Conservation (phyloP, 2,797 vertebrate genomes). For the Myotis planiceps region DNA sequence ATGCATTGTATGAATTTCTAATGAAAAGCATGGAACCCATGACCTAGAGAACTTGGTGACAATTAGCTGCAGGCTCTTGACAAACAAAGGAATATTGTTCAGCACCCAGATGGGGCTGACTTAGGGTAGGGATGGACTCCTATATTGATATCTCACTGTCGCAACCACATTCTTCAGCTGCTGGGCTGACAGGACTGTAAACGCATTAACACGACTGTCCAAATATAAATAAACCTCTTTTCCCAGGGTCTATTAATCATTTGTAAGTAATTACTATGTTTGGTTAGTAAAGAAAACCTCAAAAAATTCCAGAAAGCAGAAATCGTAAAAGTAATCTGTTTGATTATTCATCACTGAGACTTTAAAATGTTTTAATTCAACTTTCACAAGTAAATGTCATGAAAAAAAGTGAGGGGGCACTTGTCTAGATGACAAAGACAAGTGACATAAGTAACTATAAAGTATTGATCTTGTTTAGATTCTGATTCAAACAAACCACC, state of each 20-base stretch:
- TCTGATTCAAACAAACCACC: not conserved
- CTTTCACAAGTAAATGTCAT: not conserved
- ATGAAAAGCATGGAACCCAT: not conserved
- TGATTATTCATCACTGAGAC: not conserved
- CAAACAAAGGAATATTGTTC: not conserved
- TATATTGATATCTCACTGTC: not conserved
- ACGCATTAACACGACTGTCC: not conserved
- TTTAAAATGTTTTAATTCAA: slow-evolving; percentile 1
- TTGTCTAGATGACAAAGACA: not conserved
- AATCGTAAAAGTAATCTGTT: not conserved
- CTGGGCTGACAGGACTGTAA: not conserved
- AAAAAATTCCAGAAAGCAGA: not conserved
- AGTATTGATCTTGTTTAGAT: not conserved
- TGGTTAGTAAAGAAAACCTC: not conserved
- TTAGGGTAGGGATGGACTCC: not conserved
- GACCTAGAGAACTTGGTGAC: not conserved
- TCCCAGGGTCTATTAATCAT: not conserved
- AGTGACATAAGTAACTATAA: not conserved
- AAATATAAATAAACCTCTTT: not conserved
- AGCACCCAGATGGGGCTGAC: not conserved
- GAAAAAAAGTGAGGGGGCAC: not conserved
- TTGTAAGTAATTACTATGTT: not conserved
- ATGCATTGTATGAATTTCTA: not conserved
- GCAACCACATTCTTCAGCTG: not conserved
- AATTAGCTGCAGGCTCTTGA: not conserved